phyloP scores from a whole-genome alignment of 2,888 invertebrate species.

The Acrocyrtus sp. region DNA sequence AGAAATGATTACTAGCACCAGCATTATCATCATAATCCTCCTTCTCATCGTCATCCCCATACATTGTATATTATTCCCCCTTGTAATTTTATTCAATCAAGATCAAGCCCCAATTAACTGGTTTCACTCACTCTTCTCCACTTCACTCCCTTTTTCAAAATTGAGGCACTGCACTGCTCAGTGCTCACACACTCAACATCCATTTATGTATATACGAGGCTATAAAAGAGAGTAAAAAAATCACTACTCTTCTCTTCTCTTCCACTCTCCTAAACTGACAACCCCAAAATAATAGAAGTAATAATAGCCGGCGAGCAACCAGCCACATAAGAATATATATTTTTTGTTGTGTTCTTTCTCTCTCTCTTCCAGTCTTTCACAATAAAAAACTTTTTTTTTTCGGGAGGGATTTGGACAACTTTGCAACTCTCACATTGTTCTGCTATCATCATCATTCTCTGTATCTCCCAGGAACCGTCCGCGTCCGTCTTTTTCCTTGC shows the following conservation, averaged over 20 bases:
- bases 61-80: conserved; percentile 10
- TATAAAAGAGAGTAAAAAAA: conserved; percentile 29
- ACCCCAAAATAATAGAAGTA: conserved; percentile 23
- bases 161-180: conserved; percentile 19
- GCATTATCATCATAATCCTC: neutral
- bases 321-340: neutral
- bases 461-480: no score
- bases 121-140: conserved; percentile 34
- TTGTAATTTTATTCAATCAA: conserved; percentile 50
- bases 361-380: neutral
- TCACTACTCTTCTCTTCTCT: conserved; percentile 17
- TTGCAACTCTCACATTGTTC: conserved; percentile 17
- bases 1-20: conserved; percentile 33
- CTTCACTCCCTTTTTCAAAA: conserved; percentile 26
- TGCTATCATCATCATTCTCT: neutral
- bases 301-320: conserved; percentile 12
- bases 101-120: conserved; percentile 48
- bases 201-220: neutral
- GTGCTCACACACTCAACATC: neutral
- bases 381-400: conserved; percentile 6
- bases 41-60: neutral
- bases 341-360: neutral
- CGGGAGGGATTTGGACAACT: conserved; percentile 15
- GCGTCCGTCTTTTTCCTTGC: no score
- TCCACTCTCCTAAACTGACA: conserved; percentile 21